phyloP scores from a whole-genome alignment of 2,888 invertebrate genomes.

The Hypolimnas misippus region DNA sequence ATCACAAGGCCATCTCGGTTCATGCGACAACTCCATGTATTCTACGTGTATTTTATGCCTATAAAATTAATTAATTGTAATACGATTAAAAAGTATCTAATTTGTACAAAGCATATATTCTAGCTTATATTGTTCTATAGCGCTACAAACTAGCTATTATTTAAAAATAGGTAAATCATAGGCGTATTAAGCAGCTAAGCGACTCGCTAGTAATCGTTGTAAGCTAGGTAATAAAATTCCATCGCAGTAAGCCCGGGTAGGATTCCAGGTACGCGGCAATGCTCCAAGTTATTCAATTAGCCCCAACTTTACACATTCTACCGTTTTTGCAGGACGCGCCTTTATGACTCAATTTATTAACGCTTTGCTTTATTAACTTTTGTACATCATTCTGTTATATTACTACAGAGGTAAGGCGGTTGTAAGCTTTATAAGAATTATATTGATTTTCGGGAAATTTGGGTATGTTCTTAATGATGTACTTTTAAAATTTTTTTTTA shows the following conservation, averaged over 20 bases:
- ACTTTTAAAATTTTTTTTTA: too few relatives aligned
- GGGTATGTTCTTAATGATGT: too few relatives aligned
- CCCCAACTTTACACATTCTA: constrained; percentile 32
- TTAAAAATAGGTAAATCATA: constrained; percentile 6
- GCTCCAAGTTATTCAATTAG: constrained; percentile 36
- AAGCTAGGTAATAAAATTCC: constrained; percentile 30
- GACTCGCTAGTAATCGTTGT: constrained; percentile 24
- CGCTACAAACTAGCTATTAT: background rate
- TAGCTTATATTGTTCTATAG: background rate
- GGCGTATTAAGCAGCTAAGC: constrained; percentile 4
- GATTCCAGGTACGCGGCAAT: constrained; percentile 22
- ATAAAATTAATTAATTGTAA: too few relatives aligned
- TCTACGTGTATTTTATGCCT: too few relatives aligned
- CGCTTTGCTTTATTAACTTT: constrained; percentile 16
- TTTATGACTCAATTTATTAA: constrained; percentile 26
- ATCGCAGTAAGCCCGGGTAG: constrained; percentile 26
- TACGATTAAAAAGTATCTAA: too few relatives aligned
- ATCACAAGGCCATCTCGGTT: too few relatives aligned
- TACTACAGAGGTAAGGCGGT: too few relatives aligned
- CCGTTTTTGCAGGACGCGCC: constrained; percentile 22
- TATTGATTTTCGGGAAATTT: too few relatives aligned
- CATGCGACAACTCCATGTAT: too few relatives aligned
- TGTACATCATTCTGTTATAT: background rate
- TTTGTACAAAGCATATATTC: too few relatives aligned
- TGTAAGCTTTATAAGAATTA: too few relatives aligned